Evolutionary conservation across 2,888 invertebrate genomes (phyloP), one percentile per base, ranked within the genome.

Genomic region (Psylliodes chrysocephalus): DNA sequence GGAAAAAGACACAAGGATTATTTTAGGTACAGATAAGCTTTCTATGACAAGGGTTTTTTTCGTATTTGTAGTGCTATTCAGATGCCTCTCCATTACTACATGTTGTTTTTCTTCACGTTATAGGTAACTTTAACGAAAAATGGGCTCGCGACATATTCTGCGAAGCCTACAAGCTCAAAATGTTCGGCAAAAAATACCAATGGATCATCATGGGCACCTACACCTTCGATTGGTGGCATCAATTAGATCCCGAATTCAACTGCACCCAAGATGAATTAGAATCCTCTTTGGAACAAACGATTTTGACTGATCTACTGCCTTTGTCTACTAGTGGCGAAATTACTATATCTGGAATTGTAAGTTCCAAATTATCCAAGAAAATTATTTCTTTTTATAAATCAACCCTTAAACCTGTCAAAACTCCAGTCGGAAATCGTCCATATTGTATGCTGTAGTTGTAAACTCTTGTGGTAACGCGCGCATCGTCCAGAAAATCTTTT

Each of bases 141-240:
- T 96, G 96, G 93, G 97, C 98, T 0, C 85, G 94, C 57, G 88
- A 89, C 75, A 92, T 94, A 68, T 95, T 95, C 80, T 95, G 95
- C 80, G 93, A 94, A 79, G 95, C 94, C 52, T 91, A 90, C 81
- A 91, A 91, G 71, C 82, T 92, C 69, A 92, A 92, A 68, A 92
- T 97, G 92, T 95, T 89, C 80, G 97, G 97, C 0, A 86, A 94
- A 4, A 92, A 95, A 63, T 96, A 96, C 84, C 96, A 97, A 73
- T 97, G 97, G 97, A 88, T 98, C 0, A 91, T 98, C 19, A 92
- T 95, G 84, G 96, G 95, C 1, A 93, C 94, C 8, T 95, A 93
- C 81, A 88, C 90, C 52, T 87, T 87, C 61, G 84, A 87, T 55
- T 91, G 91, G 89, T 94, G 94, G 94, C 76, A 77, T 53, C 88